phyloP scores from a whole-genome alignment of 2,113 vertebrate species.

The Hippolais icterina region DNA sequence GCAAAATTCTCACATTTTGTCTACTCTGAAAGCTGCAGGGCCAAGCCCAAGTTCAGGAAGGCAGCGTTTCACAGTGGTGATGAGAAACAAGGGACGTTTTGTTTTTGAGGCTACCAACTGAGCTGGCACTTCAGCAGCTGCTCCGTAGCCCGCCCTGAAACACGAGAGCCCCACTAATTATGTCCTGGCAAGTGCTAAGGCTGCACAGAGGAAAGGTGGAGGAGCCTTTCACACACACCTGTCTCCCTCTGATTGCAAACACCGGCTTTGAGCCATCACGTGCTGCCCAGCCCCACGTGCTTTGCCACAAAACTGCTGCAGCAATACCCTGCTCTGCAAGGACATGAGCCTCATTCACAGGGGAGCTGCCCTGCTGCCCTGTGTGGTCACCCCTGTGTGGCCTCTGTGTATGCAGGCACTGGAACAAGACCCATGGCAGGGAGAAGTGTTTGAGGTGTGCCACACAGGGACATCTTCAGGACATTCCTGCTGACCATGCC shows the following conservation, averaged over 20 bases:
- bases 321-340: background rate
- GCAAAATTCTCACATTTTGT: conserved; percentile 49
- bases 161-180: conserved; percentile 17
- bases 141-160: conserved; percentile 38
- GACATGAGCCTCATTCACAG: accelerated
- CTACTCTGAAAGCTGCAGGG: conserved; percentile 3
- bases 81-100: conserved; percentile 47
- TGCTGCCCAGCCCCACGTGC: background rate
- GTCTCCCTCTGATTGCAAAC: background rate
- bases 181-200: background rate
- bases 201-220: conserved; percentile 11
- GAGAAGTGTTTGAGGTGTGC: background rate
- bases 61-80: background rate
- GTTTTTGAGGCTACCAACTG: conserved; percentile 8
- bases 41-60: background rate
- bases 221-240: background rate
- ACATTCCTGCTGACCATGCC: background rate
- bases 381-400: background rate
- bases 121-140: conserved; percentile 58
- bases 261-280: background rate
- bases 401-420: background rate
- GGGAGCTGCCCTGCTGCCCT: accelerated
- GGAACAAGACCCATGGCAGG: background rate
- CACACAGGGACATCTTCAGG: background rate
- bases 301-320: background rate